Evolutionary conservation across 2,888 invertebrate genomes (phyloP), one percentile per base, ranked within the genome.

Genomic region (Nemotelus pantherinus): DNA sequence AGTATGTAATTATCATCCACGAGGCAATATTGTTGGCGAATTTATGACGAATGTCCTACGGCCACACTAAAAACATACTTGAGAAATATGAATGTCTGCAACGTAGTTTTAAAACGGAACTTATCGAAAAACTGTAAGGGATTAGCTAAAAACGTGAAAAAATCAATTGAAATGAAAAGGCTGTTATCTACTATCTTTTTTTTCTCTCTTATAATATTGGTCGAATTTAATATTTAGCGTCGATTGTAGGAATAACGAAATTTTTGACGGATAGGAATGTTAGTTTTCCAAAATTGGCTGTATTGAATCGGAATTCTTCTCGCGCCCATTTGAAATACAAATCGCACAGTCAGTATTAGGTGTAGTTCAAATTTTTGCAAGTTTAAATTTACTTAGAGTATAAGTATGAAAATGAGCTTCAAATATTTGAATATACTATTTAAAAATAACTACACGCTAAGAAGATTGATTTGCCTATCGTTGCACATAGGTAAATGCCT

Each of bases 1-100:
- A 0, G 96, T 97, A 0, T 83, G 82, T 53, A 83, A 82, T 79
- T 83, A 83, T 78, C 80, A 82, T 81, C 83, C 83, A 45, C 80
- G 83, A 5, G 83, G 83, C 3, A 83, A 83, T 80, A 81, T 81
- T 53, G 80, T 83, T 9, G 83, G 83, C 3, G 82, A 83, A 57
- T 83, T 83, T 71, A 78, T 81, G 57, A 76, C 81, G 25, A 83
- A 83, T 80, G 83, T 83, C 4, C 72, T 80, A 25, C 80, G 82
- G 63, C 81, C 81, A 9, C 81, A 81, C 77, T 82, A 63, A 77
- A 25, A 25, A 25, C 25, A 25, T 25, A 77, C 77, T 55, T 64
- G 44, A 68, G 48, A 68, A 7, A 50, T 70, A 9, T 55, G 53
- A 10, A 41, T 53, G 10, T 70, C 9, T 53, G 25, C 25, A 25